Base-by-base conservation (phyloP, 2,888 invertebrate species). In the Bombylius discolor region DNA sequence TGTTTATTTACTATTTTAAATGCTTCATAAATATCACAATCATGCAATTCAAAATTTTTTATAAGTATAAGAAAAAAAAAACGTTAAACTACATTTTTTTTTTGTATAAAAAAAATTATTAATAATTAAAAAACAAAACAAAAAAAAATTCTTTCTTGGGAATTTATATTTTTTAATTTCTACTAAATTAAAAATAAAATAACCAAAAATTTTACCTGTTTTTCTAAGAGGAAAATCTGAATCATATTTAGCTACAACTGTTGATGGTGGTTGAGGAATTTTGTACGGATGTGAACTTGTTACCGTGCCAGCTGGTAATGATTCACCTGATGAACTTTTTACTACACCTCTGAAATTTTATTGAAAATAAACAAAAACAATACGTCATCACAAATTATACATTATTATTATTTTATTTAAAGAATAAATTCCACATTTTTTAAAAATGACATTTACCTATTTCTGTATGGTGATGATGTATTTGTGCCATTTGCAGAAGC, bases 141-240 rank as follows among this genome's bases (percentile, higher is more conserved):
- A n/a, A 36, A 4, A 33, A 47, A 53, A 53, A 49, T 46, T 50
- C 8, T 50, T 14, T 12, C 1, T 14, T 50, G 31, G 31, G 34
- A 50, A 14, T 13, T 39, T 14, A 3, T 23, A 14, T 23, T 36
- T 36, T 36, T 36, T 3, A 8, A 8, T 36, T 36, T 36, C 9
- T 45, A 9, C 6, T 6, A 45, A 45, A n/a, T 45, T 23, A 57
- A 62, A 52, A 50, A 42, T 53, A 59, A 57, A 57, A 56, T 49
- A 47, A 50, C 55, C 45, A 48, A 32, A 31, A 9, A 13, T 67
- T 79, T 74, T 76, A 96, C 95, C 95, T 78, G 95, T 95, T 81
- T 96, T 96, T 66, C 95, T 76, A 49, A 96, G 81, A 52, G 95
- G 95, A 76, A 92, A 95, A 79, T 95, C 95, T 59, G 76, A 70